Base-by-base conservation (phyloP, 1,140 invertebrate species). In the Hyposmocoma kahamanoa region DNA sequence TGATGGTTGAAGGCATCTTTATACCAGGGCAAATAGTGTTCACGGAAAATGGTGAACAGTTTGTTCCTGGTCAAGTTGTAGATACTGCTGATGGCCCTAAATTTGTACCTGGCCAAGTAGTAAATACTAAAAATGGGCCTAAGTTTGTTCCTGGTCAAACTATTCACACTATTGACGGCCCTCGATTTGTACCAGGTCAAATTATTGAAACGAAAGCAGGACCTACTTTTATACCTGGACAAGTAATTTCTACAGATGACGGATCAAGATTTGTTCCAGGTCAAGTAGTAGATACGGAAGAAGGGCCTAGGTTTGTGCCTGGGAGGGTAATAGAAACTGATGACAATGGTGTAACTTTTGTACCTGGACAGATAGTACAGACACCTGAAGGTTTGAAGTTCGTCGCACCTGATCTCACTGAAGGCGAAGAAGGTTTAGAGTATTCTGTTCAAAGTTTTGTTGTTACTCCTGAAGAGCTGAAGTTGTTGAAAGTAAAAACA, bases 391-490 rank as follows among this genome's bases (percentile, higher is more conserved):
- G 92, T 1, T 88, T 91, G 0, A 89, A 90, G 57, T 93, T 92
- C 67, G 89, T 93, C 9, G 91, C 92, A 18, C 91, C 91, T 9
- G 92, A 93, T 73, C 72, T 93, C 8, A 87, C 84, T 1, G 90
- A 91, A 61, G 90, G 89, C 2, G 87, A 90, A 21, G 90, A 91
- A 68, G 91, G 91, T 9, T 88, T 90, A 11, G 90, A 93, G 67
- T 93, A 93, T 72, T 92, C 91, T 10, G 91, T 94, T 5, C 92
- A 94, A 84, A 91, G 92, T 38, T 94, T 93, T 72, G 90, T 92
- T 56, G 90, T 93, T 1, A 91, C 90, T 20, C 90, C 91, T 1
- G 92, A 93, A 72, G 92, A 93, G 72, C 59, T 92, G 1, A 88
- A 87, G 48, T 62, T 93, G 13, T 70, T 93, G 11, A 89, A 90